These are phyloP conservation scores for Drosophila melanosoma DNA, from an alignment of 2,888 invertebrate species.

Conservation along the genomic window DNA sequence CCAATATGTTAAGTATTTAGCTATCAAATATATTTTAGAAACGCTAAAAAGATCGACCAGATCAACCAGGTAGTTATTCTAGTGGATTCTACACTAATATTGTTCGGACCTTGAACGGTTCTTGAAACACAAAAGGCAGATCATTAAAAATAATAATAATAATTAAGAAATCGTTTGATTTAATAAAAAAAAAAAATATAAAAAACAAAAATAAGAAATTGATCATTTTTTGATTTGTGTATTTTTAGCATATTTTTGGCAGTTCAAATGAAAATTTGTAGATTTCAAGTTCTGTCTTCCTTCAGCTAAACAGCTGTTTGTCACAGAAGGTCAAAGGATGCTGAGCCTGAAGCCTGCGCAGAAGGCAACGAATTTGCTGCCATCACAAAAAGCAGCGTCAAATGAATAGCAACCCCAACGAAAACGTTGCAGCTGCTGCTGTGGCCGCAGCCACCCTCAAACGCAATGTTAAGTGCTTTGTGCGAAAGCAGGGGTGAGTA, in stretches of 20 bases:
- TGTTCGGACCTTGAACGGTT: no score
- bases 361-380: slow-evolving; percentile 7
- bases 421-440: slow-evolving; percentile 40
- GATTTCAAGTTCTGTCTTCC: neutral
- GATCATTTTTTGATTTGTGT: neutral
- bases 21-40: neutral
- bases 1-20: neutral
- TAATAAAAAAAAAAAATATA: no score
- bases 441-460: slow-evolving; percentile 28
- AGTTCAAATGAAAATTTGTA: neutral
- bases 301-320: neutral
- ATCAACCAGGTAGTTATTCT: neutral
- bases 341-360: slow-evolving; percentile 45
- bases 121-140: neutral
- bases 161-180: no score
- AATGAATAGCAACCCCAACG: slow-evolving; percentile 35
- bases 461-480: neutral
- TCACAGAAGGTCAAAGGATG: slow-evolving; percentile 31
- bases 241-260: neutral
- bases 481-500: slow-evolving; percentile 35
- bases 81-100: neutral
- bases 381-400: slow-evolving; percentile 18
- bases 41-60: no score
- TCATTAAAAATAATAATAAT: neutral
- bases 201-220: neutral